These are phyloP conservation scores for Lochmaea crataegi DNA, from an alignment of 2,888 invertebrate genomes.

Conservation along the genomic window DNA sequence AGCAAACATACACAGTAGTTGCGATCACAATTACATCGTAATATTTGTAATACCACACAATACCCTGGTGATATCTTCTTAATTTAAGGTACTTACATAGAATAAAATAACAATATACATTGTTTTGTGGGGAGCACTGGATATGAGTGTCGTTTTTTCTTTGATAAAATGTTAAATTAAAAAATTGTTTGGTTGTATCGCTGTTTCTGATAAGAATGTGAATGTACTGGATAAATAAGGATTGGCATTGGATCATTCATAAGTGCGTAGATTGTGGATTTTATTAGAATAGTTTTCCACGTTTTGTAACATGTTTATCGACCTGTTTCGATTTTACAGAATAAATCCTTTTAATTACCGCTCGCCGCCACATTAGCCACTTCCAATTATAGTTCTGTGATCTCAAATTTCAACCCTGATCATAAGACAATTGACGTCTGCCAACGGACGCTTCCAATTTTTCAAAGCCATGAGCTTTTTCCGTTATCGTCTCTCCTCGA, in stretches of 20 bases:
- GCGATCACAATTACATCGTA: slow-evolving; percentile 50
- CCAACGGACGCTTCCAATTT: too few relatives aligned
- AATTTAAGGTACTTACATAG: slow-evolving; percentile 8
- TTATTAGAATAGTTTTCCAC: not conserved
- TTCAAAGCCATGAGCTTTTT: too few relatives aligned
- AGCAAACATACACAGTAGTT: slow-evolving; percentile 60
- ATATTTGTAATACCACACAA: slow-evolving; percentile 40
- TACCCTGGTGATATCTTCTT: slow-evolving; percentile 12
- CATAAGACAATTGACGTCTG: too few relatives aligned
- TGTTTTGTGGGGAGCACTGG: not conserved
- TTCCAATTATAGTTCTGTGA: too few relatives aligned
- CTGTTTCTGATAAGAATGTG: not conserved
- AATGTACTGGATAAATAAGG: not conserved
- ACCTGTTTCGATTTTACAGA: too few relatives aligned
- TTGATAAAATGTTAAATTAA: not conserved
- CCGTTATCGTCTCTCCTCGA: too few relatives aligned
- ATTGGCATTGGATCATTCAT: not conserved
- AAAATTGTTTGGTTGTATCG: not conserved
- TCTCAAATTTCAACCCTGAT: too few relatives aligned
- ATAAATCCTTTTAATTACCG: too few relatives aligned
- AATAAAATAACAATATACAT: not conserved
- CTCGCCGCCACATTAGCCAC: too few relatives aligned
- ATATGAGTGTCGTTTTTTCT: not conserved
- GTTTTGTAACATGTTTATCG: too few relatives aligned
- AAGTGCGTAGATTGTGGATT: not conserved